These are phyloP conservation scores for Phaethornis superciliosus DNA, from an alignment of 2,113 vertebrate species.

Conservation along the genomic window DNA sequence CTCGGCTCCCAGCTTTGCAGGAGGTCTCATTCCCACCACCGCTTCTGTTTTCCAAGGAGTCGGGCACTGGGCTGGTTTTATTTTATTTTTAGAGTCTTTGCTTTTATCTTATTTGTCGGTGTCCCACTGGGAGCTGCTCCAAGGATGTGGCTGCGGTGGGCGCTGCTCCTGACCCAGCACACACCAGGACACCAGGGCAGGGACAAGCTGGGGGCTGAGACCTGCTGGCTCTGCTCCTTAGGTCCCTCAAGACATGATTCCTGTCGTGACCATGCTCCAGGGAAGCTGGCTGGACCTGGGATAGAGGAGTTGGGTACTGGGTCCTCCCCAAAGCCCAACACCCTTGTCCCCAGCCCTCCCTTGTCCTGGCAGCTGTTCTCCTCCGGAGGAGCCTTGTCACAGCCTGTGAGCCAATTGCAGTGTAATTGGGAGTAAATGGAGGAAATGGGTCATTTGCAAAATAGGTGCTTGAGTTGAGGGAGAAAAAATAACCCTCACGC, in stretches of 20 bases:
- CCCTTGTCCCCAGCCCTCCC: background rate
- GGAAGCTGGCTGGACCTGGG: background rate
- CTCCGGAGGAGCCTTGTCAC: background rate
- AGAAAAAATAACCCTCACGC: background rate
- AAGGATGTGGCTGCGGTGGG: background rate
- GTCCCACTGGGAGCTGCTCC: slow-evolving; percentile 70
- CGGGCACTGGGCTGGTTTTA: slow-evolving; percentile 44
- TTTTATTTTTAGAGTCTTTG: slow-evolving; percentile 58
- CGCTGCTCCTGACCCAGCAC: background rate
- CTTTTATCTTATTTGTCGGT: slow-evolving; percentile 27
- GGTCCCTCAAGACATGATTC: rapidly evolving
- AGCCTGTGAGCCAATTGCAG: background rate
- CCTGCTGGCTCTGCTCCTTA: background rate
- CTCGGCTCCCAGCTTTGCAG: background rate
- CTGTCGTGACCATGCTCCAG: rapidly evolving
- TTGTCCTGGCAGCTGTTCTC: background rate
- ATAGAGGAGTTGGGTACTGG: background rate
- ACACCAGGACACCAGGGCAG: background rate
- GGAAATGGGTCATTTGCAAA: slow-evolving; percentile 18
- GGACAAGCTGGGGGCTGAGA: background rate
- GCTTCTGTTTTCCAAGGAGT: slow-evolving; percentile 19
- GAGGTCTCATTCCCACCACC: background rate
- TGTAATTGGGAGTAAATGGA: background rate
- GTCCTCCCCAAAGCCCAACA: background rate
- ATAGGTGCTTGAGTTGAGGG: background rate